phyloP scores from a whole-genome alignment of 2,113 vertebrate genomes.

The Sphaerodactylus townsendi region DNA sequence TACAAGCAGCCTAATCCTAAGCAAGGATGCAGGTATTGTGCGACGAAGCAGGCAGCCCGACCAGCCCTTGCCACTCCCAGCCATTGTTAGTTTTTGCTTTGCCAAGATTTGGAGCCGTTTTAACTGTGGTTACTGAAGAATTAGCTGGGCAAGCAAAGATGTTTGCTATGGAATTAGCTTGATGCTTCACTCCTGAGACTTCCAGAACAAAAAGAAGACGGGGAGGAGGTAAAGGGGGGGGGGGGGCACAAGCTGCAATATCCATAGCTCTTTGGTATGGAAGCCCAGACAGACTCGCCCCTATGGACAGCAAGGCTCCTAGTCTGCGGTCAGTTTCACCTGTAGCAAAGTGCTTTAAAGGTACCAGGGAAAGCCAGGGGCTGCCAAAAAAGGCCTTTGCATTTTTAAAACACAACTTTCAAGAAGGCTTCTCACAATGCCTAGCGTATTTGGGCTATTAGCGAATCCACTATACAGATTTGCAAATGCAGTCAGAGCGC shows the following conservation, averaged over 20 bases:
- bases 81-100: background rate
- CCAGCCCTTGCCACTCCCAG: constrained; percentile 2
- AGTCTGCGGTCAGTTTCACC: constrained; percentile 23
- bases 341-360: constrained; percentile 2
- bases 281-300: constrained; percentile 42
- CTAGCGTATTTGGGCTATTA: no score
- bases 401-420: constrained; percentile 29
- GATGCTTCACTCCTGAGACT: background rate
- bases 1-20: background rate
- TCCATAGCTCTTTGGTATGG: background rate
- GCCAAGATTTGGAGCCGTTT: background rate
- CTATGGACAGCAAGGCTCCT: no score
- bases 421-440: background rate
- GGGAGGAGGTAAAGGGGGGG: background rate
- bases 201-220: background rate
- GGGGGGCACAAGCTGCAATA: background rate
- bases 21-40: background rate
- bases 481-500: background rate
- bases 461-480: background rate
- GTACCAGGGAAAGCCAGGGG: constrained; percentile 20
- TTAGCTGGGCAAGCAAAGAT: constrained; percentile 10
- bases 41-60: background rate
- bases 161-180: constrained; percentile 10
- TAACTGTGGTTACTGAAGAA: constrained; percentile 17
- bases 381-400: constrained; percentile 4